Conservation (phyloP, 2,797 vertebrate genomes). For the Antrozous pallidus region DNA sequence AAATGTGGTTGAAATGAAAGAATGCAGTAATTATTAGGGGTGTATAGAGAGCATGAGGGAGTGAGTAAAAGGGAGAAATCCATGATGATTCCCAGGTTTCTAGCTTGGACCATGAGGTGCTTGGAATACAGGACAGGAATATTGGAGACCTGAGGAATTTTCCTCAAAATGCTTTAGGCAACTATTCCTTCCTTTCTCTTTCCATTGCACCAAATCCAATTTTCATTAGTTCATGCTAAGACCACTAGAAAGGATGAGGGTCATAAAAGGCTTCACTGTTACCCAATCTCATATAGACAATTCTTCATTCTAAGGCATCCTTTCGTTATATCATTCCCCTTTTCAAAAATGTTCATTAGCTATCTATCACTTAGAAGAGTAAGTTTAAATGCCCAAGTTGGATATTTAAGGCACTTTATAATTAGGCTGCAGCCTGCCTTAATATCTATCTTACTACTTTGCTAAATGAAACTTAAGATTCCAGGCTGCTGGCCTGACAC, state of each 20-base stretch:
- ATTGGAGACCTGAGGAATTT: not conserved
- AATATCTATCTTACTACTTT: not conserved
- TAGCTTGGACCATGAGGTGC: not conserved
- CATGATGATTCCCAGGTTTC: not conserved
- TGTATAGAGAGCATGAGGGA: not conserved
- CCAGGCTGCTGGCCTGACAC: not conserved
- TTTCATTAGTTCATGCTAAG: not conserved
- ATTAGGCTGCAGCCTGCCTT: not conserved
- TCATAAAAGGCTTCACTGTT: not conserved
- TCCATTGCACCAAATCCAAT: not conserved
- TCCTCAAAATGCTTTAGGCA: slow-evolving; percentile 2
- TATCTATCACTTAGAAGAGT: not conserved
- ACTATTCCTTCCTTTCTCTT: slow-evolving; percentile 16
- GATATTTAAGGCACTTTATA: not conserved
- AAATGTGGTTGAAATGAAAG: not conserved
- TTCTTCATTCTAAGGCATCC: not conserved
- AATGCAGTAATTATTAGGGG: not conserved
- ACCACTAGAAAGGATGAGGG: not conserved
- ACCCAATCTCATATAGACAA: not conserved
- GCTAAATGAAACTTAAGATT: not conserved
- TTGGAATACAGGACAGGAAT: not conserved
- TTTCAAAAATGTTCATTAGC: slow-evolving; percentile 6
- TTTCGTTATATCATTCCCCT: not conserved
- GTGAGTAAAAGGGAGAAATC: not conserved
- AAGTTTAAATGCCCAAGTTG: not conserved